Conservation (phyloP, 2,888 invertebrate species). For the Tiphia femorata region DNA sequence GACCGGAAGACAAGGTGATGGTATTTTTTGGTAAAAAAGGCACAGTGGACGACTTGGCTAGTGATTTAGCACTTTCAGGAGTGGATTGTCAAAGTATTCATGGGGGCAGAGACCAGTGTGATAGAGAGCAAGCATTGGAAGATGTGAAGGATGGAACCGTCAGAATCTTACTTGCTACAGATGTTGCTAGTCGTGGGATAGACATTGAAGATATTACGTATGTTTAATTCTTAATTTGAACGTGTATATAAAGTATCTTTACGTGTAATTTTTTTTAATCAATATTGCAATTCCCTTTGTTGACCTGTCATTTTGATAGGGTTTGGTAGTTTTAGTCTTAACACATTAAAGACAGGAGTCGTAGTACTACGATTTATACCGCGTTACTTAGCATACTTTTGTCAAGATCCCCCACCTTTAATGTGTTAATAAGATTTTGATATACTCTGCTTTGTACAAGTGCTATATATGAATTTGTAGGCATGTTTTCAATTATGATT, state of each 20-base stretch:
- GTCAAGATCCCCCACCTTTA: too few relatives aligned
- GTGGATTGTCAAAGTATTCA: conserved; percentile 86
- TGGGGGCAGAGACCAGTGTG: conserved; percentile 87
- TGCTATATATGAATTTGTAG: conserved; percentile 65
- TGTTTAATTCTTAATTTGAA: conserved; percentile 49
- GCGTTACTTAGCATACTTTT: too few relatives aligned
- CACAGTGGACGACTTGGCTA: conserved; percentile 85
- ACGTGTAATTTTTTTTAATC: not conserved
- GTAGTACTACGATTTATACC: too few relatives aligned
- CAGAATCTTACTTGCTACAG: conserved; percentile 91
- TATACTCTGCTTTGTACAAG: not conserved
- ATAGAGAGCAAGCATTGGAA: conserved; percentile 84
- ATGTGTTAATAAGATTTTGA: too few relatives aligned
- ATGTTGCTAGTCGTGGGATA: conserved; percentile 94
- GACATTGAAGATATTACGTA: conserved; percentile 90
- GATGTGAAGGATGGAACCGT: conserved; percentile 86
- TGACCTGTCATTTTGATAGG: too few relatives aligned
- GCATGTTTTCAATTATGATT: conserved; percentile 92
- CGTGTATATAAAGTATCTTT: not conserved
- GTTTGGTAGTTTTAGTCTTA: too few relatives aligned
- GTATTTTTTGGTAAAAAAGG: conserved; percentile 92
- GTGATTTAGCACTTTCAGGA: conserved; percentile 80
- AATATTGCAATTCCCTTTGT: too few relatives aligned
- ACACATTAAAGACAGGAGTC: too few relatives aligned
- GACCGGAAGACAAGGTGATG: conserved; percentile 84